phyloP scores from a whole-genome alignment of 2,797 vertebrate species.

The Ataeniobius toweri region DNA sequence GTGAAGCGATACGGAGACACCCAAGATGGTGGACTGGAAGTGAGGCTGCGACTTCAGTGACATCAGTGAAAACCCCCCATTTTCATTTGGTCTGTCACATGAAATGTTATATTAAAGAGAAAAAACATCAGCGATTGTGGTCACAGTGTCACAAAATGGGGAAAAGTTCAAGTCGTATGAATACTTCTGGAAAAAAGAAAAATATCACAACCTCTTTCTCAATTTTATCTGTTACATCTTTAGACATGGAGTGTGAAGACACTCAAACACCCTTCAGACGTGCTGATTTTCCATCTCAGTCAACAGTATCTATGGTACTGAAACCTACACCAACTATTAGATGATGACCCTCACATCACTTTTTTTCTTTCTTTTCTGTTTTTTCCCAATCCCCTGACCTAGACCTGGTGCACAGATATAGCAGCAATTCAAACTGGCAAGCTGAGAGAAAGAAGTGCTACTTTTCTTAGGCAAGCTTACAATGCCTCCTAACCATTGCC shows the following conservation, averaged over 20 bases:
- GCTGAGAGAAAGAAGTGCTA: constrained; percentile 49
- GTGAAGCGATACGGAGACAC: too few relatives aligned
- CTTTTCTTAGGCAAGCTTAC: constrained; percentile 37
- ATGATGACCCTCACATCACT: constrained; percentile 63
- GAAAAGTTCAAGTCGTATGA: neutral
- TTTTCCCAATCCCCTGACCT: constrained; percentile 48
- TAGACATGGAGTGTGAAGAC: neutral
- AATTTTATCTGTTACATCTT: neutral
- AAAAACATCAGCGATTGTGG: neutral
- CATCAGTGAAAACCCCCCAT: too few relatives aligned
- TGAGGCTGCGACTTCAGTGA: too few relatives aligned
- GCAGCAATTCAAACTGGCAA: constrained; percentile 48
- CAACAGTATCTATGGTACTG: constrained; percentile 49
- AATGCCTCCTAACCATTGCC: constrained; percentile 22
- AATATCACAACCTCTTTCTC: too few relatives aligned
- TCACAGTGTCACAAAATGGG: neutral
- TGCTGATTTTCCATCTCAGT: constrained; percentile 67
- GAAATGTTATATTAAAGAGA: neutral
- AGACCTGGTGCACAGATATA: constrained; percentile 60
- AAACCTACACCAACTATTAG: constrained; percentile 57
- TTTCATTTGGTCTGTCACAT: neutral
- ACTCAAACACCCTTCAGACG: neutral
- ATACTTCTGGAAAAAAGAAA: neutral
- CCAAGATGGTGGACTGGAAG: too few relatives aligned
- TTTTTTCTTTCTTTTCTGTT: constrained; percentile 38